These are phyloP conservation scores for Trichonephila inaurata DNA, from an alignment of 1,140 invertebrate species.

Conservation along the genomic window DNA sequence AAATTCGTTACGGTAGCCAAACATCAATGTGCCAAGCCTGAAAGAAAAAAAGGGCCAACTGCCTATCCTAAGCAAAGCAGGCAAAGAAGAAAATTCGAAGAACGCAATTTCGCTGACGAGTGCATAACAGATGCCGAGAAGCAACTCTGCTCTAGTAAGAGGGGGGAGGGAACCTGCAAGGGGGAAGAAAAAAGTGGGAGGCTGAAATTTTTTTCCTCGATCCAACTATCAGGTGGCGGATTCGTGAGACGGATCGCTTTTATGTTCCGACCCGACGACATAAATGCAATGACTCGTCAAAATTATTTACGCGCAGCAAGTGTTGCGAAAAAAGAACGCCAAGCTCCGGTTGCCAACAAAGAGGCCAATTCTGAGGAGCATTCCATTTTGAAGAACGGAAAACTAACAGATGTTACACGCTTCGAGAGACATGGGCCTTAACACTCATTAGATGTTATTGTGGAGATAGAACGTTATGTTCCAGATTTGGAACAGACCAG, in stretches of 20 bases:
- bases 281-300: slow-evolving; percentile 63
- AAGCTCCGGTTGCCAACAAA: slow-evolving; percentile 43
- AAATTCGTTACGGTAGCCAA: neutral
- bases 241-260: slow-evolving; percentile 55
- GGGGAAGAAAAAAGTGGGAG: neutral
- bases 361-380: neutral
- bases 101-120: slow-evolving; percentile 54
- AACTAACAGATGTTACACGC: slow-evolving; percentile 41
- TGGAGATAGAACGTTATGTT: neutral
- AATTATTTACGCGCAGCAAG: slow-evolving; percentile 71
- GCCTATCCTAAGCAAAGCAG: neutral
- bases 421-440: neutral
- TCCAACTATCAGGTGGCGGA: slow-evolving; percentile 50
- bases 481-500: too few relatives aligned
- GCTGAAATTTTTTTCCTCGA: slow-evolving; percentile 2
- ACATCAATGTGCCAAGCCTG: neutral
- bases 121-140: slow-evolving; percentile 31
- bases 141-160: neutral
- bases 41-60: neutral
- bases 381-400: neutral
- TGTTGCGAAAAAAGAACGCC: neutral
- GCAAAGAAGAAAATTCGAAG: slow-evolving; percentile 11
- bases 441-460: slow-evolving; percentile 6
- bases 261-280: slow-evolving; percentile 54
- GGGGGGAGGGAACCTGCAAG: too few relatives aligned